Percentiles rank a stretch among this genome's conserved stretches.
Conservation (phyloP, 2,797 vertebrate genomes). For the Labeo calbasu region DNA sequence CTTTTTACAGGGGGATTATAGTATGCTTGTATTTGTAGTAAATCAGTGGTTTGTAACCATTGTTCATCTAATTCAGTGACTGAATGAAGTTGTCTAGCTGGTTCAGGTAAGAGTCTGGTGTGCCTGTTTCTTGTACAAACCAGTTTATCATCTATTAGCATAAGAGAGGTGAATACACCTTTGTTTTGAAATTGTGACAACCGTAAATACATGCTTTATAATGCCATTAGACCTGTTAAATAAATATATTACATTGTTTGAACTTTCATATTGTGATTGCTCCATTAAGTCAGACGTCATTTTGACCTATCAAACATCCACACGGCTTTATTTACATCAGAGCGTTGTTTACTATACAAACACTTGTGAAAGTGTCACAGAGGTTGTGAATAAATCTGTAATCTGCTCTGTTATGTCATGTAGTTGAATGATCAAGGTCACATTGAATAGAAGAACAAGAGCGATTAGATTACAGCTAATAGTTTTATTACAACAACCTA, state of each 20-base stretch:
- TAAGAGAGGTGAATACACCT: not conserved
- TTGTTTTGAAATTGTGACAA: not conserved
- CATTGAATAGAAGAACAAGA: not conserved
- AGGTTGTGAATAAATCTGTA: conserved; percentile 15
- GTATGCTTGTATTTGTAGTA: not conserved
- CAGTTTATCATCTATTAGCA: not conserved
- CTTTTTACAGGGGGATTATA: not conserved
- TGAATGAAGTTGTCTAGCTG: not conserved
- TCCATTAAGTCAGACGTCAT: not conserved
- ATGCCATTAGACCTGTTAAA: not conserved
- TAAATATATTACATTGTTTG: not conserved
- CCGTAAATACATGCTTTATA: not conserved
- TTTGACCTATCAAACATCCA: not conserved
- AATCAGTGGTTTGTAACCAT: not conserved
- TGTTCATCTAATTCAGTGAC: not conserved
- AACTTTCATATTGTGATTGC: not conserved
- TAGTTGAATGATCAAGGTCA: not conserved
- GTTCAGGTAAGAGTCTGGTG: not conserved
- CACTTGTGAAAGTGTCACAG: not conserved
- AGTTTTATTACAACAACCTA: not conserved
- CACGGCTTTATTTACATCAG: conserved; percentile 1
- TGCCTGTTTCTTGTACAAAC: not conserved
- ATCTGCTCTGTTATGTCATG: conserved; percentile 14
- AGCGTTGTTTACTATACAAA: not conserved
- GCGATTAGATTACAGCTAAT: not conserved